phyloP scores from a whole-genome alignment of 2,113 vertebrate genomes.

The Arothron firmamentum region DNA sequence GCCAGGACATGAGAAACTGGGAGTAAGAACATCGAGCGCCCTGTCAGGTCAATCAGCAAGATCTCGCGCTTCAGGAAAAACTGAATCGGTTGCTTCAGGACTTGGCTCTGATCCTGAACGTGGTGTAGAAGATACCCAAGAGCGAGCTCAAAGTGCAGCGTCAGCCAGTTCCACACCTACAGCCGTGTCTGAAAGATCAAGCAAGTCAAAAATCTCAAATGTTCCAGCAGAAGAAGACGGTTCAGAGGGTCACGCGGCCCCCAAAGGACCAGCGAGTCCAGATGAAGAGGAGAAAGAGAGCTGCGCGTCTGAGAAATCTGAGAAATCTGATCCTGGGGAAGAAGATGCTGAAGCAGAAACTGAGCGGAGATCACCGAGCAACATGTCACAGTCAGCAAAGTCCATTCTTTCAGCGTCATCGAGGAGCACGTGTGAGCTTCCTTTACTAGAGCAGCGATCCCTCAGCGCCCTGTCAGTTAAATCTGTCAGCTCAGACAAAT shows the following conservation, averaged over 20 bases:
- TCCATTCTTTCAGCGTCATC: slow-evolving; percentile 34
- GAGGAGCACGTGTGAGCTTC: slow-evolving; percentile 15
- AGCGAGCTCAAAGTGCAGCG: slow-evolving; percentile 30
- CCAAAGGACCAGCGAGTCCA: too few relatives aligned
- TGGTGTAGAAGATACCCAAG: slow-evolving; percentile 9
- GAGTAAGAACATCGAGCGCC: slow-evolving; percentile 14
- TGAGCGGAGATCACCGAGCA: slow-evolving; percentile 23
- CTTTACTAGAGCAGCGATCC: slow-evolving; percentile 30
- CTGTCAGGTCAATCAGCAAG: slow-evolving; percentile 42
- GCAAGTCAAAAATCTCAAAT: slow-evolving; percentile 12
- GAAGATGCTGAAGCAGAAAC: slow-evolving; percentile 10
- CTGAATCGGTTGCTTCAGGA: slow-evolving; percentile 18
- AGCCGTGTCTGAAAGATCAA: slow-evolving; percentile 45
- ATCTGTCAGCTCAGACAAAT: slow-evolving; percentile 50
- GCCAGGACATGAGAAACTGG: not conserved
- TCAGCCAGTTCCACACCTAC: slow-evolving; percentile 43
- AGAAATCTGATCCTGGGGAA: not conserved
- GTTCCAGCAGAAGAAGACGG: not conserved
- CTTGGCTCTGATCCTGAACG: not conserved
- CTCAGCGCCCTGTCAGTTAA: slow-evolving; percentile 42
- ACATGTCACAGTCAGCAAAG: slow-evolving; percentile 18
- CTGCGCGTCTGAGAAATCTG: slow-evolving; percentile 5
- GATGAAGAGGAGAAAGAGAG: slow-evolving; percentile 6
- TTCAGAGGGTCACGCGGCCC: too few relatives aligned
- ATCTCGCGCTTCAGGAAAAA: slow-evolving; percentile 25